A percentile compares a stretch with the other conserved stretches of the same genome.
Evolutionary conservation across 2,797 vertebrate genomes (phyloP).

Genomic region (Chloroceryle inda): DNA sequence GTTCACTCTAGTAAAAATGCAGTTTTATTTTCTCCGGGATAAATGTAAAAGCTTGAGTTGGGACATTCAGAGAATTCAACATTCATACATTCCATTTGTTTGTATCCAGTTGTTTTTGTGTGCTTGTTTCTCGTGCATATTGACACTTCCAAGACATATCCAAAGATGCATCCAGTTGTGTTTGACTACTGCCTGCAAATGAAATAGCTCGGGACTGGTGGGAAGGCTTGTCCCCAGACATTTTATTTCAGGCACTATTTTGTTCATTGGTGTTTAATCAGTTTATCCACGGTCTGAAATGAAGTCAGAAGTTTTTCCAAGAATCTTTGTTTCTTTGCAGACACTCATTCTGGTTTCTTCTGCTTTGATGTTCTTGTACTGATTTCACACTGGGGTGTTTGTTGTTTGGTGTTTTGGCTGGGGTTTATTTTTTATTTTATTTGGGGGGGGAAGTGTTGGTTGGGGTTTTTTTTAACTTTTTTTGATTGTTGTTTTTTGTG

Average conservation of each 20-base stretch:
- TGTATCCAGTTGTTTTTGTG: neutral
- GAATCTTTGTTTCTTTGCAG: slow-evolving; percentile 2
- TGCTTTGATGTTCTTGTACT: slow-evolving; percentile 1
- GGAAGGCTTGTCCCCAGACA: neutral
- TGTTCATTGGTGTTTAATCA: slow-evolving; percentile 8
- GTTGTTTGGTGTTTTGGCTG: no score
- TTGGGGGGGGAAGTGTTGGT: no score
- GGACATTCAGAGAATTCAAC: neutral
- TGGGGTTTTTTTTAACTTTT: no score
- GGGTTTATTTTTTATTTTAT: no score
- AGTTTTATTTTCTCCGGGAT: neutral
- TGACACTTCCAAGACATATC: neutral
- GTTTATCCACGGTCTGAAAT: slow-evolving; percentile 24
- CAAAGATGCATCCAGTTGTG: neutral
- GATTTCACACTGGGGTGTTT: neutral
- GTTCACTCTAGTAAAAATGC: neutral
- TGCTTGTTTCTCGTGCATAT: neutral
- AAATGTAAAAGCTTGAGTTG: neutral
- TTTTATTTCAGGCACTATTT: neutral
- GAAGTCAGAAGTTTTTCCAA: neutral
- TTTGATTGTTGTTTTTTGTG: neutral
- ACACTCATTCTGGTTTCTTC: neutral
- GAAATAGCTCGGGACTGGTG: neutral
- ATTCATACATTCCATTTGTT: neutral
- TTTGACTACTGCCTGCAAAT: neutral